These are phyloP conservation scores for Corvus moneduloides DNA, from an alignment of 2,113 vertebrate species.

Conservation along the genomic window DNA sequence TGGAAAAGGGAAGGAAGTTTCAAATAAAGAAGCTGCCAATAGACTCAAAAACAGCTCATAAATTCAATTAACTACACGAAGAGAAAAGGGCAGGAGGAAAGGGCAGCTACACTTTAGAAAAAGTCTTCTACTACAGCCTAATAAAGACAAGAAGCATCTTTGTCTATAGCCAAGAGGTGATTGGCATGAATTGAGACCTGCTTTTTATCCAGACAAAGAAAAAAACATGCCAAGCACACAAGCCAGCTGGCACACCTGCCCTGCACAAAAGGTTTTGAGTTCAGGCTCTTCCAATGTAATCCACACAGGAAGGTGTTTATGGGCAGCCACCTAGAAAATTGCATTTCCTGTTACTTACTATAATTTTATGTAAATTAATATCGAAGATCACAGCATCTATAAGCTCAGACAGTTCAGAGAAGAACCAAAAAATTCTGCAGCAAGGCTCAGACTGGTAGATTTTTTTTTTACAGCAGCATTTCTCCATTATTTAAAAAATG, in stretches of 20 bases:
- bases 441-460: not conserved
- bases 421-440: not conserved
- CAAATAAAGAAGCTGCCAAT: not conserved
- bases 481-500: not conserved
- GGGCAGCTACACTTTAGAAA: not conserved
- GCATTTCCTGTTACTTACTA: not conserved
- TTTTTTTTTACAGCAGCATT: not conserved
- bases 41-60: not conserved
- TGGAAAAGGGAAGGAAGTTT: not conserved
- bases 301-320: not conserved
- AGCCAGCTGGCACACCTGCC: not conserved
- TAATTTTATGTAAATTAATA: not conserved
- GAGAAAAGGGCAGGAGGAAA: rapidly evolving
- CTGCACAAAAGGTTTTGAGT: not conserved
- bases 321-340: not conserved
- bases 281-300: not conserved
- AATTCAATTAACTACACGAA: not conserved
- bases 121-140: not conserved
- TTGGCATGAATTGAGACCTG: not conserved
- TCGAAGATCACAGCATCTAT: not conserved
- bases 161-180: not conserved
- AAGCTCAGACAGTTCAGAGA: not conserved
- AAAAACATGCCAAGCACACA: not conserved
- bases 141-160: not conserved
- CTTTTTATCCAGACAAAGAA: not conserved